A percentile compares a stretch with the other conserved stretches of the same genome.
Conservation (phyloP, 2,797 vertebrate genomes). For the Enteromius treurensis region DNA sequence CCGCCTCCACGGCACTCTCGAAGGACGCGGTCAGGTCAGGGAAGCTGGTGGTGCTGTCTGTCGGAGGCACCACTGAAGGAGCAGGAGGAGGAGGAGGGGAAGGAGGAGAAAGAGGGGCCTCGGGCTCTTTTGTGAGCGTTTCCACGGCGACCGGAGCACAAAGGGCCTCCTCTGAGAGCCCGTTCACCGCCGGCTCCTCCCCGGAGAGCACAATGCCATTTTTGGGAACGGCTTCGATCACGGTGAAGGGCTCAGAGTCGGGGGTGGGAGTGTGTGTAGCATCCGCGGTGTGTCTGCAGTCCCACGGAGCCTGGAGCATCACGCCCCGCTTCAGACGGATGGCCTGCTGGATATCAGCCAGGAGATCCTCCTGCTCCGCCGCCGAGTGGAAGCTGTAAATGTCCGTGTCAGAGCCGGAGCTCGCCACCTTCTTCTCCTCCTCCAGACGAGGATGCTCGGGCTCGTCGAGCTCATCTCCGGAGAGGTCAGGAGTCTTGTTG, state of each 20-base stretch:
- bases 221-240: slow-evolving; percentile 72
- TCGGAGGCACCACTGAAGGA: slow-evolving; percentile 62
- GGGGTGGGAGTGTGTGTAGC: slow-evolving; percentile 69
- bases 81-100: slow-evolving; percentile 50
- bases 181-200: slow-evolving; percentile 37
- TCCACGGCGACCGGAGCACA: slow-evolving; percentile 62
- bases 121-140: slow-evolving; percentile 74
- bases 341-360: slow-evolving; percentile 95
- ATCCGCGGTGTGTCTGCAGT: slow-evolving; percentile 71
- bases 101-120: slow-evolving; percentile 61
- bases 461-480: slow-evolving; percentile 84
- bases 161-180: slow-evolving; percentile 63
- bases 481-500: slow-evolving; percentile 90
- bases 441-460: slow-evolving; percentile 72
- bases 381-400: slow-evolving; percentile 98
- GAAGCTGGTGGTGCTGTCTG: slow-evolving; percentile 68
- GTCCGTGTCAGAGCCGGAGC: slow-evolving; percentile 95
- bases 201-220: slow-evolving; percentile 62
- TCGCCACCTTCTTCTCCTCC: slow-evolving; percentile 86
- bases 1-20: slow-evolving; percentile 64
- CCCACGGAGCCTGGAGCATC: slow-evolving; percentile 65
- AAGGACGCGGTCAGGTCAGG: slow-evolving; percentile 67
- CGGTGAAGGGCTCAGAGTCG: slow-evolving; percentile 71
- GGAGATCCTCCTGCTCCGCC: slow-evolving; percentile 93
- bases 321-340: slow-evolving; percentile 87